These are phyloP conservation scores for Halictus ligatus DNA, from an alignment of 2,888 invertebrate genomes.

Conservation along the genomic window DNA sequence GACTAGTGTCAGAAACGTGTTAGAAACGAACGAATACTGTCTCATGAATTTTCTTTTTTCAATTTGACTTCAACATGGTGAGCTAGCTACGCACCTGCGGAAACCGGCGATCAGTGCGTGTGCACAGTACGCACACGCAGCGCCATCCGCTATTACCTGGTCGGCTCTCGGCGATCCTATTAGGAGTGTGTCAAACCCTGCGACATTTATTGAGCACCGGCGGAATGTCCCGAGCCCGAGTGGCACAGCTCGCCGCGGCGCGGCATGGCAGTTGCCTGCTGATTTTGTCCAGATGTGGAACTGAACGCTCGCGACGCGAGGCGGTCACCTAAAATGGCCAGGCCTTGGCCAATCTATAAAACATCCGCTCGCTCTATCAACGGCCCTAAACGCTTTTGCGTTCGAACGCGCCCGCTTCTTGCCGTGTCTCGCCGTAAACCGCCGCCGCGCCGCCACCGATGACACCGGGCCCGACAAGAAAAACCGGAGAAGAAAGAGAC, in stretches of 20 bases:
- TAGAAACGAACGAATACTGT: no score
- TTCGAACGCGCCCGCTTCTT: constrained; percentile 63
- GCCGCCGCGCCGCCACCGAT: constrained; percentile 45
- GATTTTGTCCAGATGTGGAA: constrained; percentile 74
- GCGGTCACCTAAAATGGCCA: constrained; percentile 70
- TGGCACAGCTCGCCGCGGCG: constrained; percentile 23
- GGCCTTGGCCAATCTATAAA: constrained; percentile 77
- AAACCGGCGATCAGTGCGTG: neutral
- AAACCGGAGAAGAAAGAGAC: constrained; percentile 34
- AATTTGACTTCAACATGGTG: neutral
- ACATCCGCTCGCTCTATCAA: constrained; percentile 69
- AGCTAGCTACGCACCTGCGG: constrained; percentile 28
- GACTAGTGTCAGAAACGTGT: no score
- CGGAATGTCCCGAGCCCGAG: constrained; percentile 69
- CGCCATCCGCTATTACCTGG: constrained; percentile 28
- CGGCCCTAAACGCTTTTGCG: constrained; percentile 67
- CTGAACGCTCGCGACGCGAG: constrained; percentile 56
- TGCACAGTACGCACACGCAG: constrained; percentile 14
- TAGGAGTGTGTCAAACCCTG: constrained; percentile 76
- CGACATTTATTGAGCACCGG: constrained; percentile 76
- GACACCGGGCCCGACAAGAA: constrained; percentile 47
- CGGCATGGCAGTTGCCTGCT: constrained; percentile 53
- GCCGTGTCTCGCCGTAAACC: constrained; percentile 51
- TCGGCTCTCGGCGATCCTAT: constrained; percentile 54
- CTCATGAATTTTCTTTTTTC: neutral